Percentiles rank a stretch among this genome's conserved stretches.
phyloP scores from a whole-genome alignment of 2,888 invertebrate species.

The Allygus modestus region DNA sequence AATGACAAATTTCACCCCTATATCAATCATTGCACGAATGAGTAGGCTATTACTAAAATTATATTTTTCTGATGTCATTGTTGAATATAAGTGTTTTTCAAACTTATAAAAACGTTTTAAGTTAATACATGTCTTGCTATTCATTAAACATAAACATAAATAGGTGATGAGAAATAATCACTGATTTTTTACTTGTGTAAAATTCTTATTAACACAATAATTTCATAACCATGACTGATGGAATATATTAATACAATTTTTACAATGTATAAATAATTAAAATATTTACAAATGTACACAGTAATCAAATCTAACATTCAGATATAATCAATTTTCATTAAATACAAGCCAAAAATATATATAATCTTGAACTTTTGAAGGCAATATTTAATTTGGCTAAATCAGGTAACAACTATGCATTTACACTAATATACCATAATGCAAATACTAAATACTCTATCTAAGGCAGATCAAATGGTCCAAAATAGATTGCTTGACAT shows the following conservation, averaged over 20 bases:
- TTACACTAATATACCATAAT: background rate
- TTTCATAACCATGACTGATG: background rate
- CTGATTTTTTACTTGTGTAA: background rate
- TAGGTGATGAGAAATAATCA: background rate
- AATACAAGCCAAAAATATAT: constrained; percentile 4
- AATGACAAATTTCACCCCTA: too few relatives aligned
- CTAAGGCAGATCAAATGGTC: background rate
- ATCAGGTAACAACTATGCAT: constrained; percentile 22
- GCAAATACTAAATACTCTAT: background rate
- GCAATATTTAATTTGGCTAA: constrained; percentile 24
- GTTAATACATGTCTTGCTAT: too few relatives aligned
- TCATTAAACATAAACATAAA: too few relatives aligned
- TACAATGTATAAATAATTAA: constrained; percentile 26
- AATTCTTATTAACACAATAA: constrained; percentile 6
- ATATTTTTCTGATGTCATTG: too few relatives aligned
- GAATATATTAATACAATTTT: constrained; percentile 4
- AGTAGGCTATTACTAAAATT: too few relatives aligned
- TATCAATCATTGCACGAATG: too few relatives aligned
- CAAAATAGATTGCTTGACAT: constrained; percentile 12
- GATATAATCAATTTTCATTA: background rate
- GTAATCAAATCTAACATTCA: background rate
- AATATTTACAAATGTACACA: constrained; percentile 16
- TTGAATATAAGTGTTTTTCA: too few relatives aligned
- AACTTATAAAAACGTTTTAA: too few relatives aligned
- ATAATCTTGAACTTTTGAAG: constrained; percentile 6